phyloP scores from a whole-genome alignment of 2,888 invertebrate species.

The Euspilapteryx auroguttella region DNA sequence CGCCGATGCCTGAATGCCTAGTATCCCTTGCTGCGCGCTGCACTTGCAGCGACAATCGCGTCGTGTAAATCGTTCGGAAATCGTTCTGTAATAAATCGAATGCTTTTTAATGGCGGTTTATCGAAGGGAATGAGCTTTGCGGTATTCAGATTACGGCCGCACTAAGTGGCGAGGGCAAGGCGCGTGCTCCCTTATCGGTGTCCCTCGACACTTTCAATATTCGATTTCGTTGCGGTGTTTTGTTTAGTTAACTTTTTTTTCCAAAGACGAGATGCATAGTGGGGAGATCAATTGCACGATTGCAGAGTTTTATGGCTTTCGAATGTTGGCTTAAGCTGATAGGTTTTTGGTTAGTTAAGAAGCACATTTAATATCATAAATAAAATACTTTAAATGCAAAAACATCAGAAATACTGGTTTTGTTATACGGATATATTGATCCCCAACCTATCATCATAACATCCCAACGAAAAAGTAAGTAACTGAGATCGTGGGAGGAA shows the following conservation, averaged over 20 bases:
- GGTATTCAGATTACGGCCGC: constrained; percentile 54
- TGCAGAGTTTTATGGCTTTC: too few species aligned
- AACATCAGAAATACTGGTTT: too few species aligned
- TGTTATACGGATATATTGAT: constrained; percentile 5
- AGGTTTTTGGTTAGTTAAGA: too few species aligned
- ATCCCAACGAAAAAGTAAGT: constrained; percentile 30
- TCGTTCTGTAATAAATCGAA: constrained; percentile 59
- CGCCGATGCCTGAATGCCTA: too few species aligned
- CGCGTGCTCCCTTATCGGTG: constrained; percentile 51
- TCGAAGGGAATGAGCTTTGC: constrained; percentile 47
- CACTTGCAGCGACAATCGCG: neutral
- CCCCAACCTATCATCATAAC: constrained; percentile 14
- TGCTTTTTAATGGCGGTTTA: constrained; percentile 60
- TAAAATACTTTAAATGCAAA: too few species aligned
- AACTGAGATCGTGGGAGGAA: constrained; percentile 49
- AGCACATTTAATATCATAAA: too few species aligned
- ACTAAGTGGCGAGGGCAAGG: constrained; percentile 51
- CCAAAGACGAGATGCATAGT: too few species aligned
- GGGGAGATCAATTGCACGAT: too few species aligned
- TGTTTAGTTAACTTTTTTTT: too few species aligned
- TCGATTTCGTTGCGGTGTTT: constrained; percentile 41
- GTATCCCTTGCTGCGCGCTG: too few species aligned
- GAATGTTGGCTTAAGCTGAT: too few species aligned
- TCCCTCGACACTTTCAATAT: constrained; percentile 59
- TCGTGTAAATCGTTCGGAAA: constrained; percentile 43